Evolutionary conservation across 2,113 vertebrate species (phyloP), one percentile per base, ranked within the genome.

Genomic region (Candoia aspera): DNA sequence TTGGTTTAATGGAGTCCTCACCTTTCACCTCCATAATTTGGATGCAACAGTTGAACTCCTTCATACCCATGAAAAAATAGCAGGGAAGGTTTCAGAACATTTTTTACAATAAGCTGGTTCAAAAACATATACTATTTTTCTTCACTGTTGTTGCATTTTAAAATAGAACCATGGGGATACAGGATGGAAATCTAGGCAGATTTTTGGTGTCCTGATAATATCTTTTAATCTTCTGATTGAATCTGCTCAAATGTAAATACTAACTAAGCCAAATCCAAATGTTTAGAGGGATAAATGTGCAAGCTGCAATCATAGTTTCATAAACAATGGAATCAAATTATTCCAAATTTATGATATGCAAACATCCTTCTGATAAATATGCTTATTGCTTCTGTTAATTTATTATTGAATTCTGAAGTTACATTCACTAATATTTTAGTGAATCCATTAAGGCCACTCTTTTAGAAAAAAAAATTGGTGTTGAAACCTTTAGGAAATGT

Each of bases 351-450:
- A 95, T 94, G 90, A 84, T 93, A 93, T 93, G 3, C 83, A 95
- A 95, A 92, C 90, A 95, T 59, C 57, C 54, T 93, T 79, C 29
- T 1, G 0, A 89, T 88, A 94, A 94, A 91, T 93, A 93, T 73
- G 92, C 90, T 84, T 68, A 3, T 86, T 96, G 96, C 64, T 73
- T 92, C 86, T 92, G 55, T 90, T 91, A 93, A 96, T 95, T 94
- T 62, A 85, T 21, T 55, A 60, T 8, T 94, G 73, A 93, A 94
- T 94, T 89, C 1, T 13, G 90, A n/a, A n/a, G 15, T 94, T 79
- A 90, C 29, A 83, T 2, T 90, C 93, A 91, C 93, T 95, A 83
- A 87, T 46, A 0, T n/a, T 91, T 93, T 92, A 94, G 49, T 79
- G 93, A 94, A 93, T 93, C 93, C 79, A 42, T 87, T 84, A 94